Percentiles rank a stretch among this genome's conserved stretches.
Conservation (phyloP, 2,113 vertebrate species). For the Oriolus oriolus region DNA sequence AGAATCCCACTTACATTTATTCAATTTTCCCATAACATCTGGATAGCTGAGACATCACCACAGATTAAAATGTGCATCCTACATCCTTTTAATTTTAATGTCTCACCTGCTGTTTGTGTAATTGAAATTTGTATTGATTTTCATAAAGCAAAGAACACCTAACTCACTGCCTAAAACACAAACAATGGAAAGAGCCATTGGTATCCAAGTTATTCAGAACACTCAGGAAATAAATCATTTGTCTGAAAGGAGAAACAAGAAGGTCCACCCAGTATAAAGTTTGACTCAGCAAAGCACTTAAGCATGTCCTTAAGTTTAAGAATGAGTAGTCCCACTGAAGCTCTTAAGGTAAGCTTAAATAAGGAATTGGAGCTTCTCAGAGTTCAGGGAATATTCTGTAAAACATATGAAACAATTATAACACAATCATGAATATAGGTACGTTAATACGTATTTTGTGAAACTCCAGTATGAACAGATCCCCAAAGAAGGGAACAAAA, state of each 20-base stretch:
- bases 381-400: background rate
- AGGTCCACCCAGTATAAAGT: background rate
- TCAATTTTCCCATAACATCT: slow-evolving; percentile 41
- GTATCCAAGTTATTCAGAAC: background rate
- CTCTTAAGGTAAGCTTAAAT: background rate
- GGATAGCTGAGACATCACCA: slow-evolving; percentile 6
- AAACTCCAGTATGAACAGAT: background rate
- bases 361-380: background rate
- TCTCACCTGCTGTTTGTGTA: background rate
- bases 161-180: background rate
- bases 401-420: background rate
- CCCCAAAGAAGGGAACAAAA: background rate
- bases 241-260: slow-evolving; percentile 19
- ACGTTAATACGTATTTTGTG: background rate
- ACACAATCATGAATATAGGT: background rate
- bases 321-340: background rate
- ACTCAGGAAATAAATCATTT: background rate
- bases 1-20: slow-evolving; percentile 51
- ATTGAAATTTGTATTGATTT: slow-evolving; percentile 42
- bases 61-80: background rate
- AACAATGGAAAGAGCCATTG: background rate
- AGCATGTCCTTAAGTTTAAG: background rate
- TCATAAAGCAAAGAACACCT: slow-evolving; percentile 11
- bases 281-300: slow-evolving; percentile 4
- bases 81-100: slow-evolving; percentile 24